Conservation (phyloP, 2,113 vertebrate species). For the Pteronura brasiliensis region DNA sequence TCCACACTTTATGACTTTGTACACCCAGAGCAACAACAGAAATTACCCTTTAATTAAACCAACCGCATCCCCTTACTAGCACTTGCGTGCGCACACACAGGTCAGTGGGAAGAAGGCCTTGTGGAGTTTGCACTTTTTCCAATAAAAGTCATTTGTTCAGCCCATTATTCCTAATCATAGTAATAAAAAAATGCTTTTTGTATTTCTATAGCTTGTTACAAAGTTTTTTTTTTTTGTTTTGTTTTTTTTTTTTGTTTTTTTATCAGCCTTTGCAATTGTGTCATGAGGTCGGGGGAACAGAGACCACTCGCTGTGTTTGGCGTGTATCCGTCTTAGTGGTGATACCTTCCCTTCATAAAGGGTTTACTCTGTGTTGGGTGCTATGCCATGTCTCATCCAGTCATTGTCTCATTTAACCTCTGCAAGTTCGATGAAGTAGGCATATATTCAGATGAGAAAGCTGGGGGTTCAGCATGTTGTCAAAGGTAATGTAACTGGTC, state of each 20-base stretch:
- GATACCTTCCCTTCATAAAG: neutral
- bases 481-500: neutral
- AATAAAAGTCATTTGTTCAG: slow-evolving; percentile 41
- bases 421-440: neutral
- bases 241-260: neutral
- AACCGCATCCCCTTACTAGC: slow-evolving; percentile 24
- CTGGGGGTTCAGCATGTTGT: neutral
- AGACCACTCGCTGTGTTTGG: neutral
- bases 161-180: neutral
- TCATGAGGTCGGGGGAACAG: neutral
- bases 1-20: slow-evolving; percentile 72
- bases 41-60: slow-evolving; percentile 78
- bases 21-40: slow-evolving; percentile 62
- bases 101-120: slow-evolving; percentile 34
- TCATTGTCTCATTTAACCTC: neutral
- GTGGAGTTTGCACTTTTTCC: neutral
- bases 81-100: neutral
- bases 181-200: neutral
- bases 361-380: neutral
- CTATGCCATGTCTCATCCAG: neutral
- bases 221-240: neutral
- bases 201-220: neutral
- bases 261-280: neutral
- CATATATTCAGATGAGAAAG: neutral
- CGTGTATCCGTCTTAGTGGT: neutral